Evolutionary conservation across 2,797 vertebrate genomes (phyloP).

Genomic region (Strix occidentalis): DNA sequence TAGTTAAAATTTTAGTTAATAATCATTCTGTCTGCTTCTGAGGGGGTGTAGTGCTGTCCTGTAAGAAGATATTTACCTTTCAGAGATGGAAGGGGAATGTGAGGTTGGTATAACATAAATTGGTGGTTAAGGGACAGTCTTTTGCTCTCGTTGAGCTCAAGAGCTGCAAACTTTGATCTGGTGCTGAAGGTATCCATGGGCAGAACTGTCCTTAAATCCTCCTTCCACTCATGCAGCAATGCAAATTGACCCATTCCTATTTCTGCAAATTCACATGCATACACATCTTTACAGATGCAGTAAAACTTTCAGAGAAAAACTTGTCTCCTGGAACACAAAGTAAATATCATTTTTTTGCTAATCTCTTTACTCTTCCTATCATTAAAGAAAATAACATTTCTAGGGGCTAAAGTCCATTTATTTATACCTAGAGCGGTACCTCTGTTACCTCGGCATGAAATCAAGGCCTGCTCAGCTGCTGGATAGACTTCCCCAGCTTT

Average conservation of each 20-base stretch:
- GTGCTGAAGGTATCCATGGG: background rate
- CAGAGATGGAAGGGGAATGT: background rate
- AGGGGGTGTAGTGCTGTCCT: background rate
- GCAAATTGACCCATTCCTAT: background rate
- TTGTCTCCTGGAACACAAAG: background rate
- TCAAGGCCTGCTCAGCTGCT: background rate
- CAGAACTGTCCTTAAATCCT: background rate
- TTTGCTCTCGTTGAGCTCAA: background rate
- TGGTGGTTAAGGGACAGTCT: background rate
- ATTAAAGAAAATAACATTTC: background rate
- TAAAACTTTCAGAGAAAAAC: background rate
- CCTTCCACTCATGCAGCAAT: background rate
- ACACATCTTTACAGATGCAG: background rate
- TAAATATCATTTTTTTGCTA: background rate
- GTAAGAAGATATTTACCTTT: background rate
- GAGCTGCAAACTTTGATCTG: background rate
- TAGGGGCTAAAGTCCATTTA: background rate
- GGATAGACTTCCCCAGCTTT: background rate
- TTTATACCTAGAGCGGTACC: background rate
- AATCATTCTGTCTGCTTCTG: background rate
- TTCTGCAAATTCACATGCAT: background rate
- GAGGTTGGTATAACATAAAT: background rate
- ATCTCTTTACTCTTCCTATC: background rate
- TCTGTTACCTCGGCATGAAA: background rate
- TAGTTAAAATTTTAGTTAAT: background rate